These are phyloP conservation scores for Eustalomyia histrio DNA, from an alignment of 2,888 invertebrate species.

Conservation along the genomic window DNA sequence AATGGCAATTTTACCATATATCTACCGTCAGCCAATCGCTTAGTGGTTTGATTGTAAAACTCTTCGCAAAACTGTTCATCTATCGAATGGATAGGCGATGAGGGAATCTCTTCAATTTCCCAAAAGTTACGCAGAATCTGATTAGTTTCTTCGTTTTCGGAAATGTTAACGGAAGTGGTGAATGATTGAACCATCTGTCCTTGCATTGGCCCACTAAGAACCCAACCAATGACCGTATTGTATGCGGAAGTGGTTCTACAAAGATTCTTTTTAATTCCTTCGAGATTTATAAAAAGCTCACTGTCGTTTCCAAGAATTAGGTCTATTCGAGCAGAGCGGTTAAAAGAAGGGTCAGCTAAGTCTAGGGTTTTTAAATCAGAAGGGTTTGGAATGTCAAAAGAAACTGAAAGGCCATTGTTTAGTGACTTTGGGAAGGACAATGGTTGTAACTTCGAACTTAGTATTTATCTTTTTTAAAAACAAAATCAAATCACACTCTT, in stretches of 20 bases:
- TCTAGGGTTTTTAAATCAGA: not conserved
- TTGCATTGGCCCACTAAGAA: not conserved
- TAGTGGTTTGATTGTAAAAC: not conserved
- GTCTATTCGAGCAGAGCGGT: not conserved
- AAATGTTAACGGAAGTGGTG: not conserved
- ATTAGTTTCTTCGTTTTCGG: not conserved
- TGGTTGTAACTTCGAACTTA: not conserved
- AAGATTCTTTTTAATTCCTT: not conserved
- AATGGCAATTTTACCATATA: slow-evolving; percentile 16
- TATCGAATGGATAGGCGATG: not conserved
- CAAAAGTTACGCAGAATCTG: slow-evolving; percentile 22
- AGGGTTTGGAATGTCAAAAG: not conserved
- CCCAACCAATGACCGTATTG: slow-evolving; percentile 7
- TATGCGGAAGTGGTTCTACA: not conserved
- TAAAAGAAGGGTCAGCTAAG: not conserved
- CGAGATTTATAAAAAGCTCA: not conserved
- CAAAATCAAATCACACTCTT: slow-evolving; percentile 8
- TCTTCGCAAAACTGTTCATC: slow-evolving; percentile 27
- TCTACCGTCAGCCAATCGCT: not conserved
- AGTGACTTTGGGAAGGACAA: not conserved
- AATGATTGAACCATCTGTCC: not conserved
- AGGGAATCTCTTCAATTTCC: slow-evolving; percentile 22
- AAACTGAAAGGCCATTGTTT: not conserved
- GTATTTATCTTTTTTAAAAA: not conserved
- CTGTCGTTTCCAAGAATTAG: not conserved